phyloP scores from a whole-genome alignment of 2,113 vertebrate species.

The Chaetops frenatus region DNA sequence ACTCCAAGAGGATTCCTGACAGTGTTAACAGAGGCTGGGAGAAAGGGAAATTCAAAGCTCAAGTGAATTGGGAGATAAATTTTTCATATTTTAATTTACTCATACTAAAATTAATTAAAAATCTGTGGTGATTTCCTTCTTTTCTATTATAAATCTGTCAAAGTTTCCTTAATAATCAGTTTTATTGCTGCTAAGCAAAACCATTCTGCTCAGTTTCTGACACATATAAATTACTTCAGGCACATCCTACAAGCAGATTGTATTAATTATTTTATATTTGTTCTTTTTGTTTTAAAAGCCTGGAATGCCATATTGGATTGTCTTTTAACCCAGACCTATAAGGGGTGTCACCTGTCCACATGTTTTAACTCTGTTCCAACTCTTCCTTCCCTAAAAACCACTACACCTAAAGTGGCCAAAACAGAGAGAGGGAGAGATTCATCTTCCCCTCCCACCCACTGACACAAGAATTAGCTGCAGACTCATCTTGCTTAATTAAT shows the following conservation, averaged over 20 bases:
- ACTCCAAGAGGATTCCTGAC: background rate
- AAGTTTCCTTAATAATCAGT: background rate
- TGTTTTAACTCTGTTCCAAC: rapidly evolving
- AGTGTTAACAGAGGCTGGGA: background rate
- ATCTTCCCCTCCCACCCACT: background rate
- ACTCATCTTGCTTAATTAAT: background rate
- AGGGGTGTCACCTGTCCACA: background rate
- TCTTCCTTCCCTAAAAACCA: background rate
- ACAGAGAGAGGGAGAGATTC: background rate
- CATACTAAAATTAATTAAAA: background rate
- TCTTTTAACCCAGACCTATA: background rate
- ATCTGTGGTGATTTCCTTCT: background rate
- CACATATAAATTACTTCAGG: background rate
- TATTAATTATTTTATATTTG: background rate
- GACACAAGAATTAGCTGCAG: background rate
- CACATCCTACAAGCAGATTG: background rate
- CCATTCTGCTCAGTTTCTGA: background rate
- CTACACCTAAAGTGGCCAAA: background rate
- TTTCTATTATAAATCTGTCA: background rate
- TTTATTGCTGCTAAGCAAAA: background rate
- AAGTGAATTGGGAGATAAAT: background rate
- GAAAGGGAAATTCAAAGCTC: background rate
- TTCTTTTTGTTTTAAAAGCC: background rate
- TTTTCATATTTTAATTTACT: background rate
- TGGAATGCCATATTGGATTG: background rate